A percentile compares a stretch with the other conserved stretches of the same genome.
Conservation (phyloP, 2,113 vertebrate genomes). For the Albula goreensis region DNA sequence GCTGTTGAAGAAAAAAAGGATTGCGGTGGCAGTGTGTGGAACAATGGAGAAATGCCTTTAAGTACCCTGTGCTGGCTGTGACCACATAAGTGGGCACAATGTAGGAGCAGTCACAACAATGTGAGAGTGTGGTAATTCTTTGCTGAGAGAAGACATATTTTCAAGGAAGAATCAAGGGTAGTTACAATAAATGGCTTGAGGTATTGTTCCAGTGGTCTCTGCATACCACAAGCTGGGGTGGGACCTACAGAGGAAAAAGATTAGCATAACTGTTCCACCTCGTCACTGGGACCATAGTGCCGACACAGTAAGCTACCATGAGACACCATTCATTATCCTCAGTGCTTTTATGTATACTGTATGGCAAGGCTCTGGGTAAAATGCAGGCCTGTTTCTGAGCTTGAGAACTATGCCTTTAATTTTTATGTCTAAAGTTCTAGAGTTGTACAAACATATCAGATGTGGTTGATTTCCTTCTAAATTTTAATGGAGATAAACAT, state of each 20-base stretch:
- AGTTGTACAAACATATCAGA: too few relatives aligned
- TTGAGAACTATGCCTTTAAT: too few relatives aligned
- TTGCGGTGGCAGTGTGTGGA: constrained; percentile 33
- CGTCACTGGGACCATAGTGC: constrained; percentile 28
- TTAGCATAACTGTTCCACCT: constrained; percentile 48
- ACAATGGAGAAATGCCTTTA: neutral
- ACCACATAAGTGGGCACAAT: constrained; percentile 40
- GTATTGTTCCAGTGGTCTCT: constrained; percentile 54
- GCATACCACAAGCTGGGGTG: constrained; percentile 49
- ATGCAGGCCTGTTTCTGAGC: too few relatives aligned
- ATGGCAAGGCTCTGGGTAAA: neutral
- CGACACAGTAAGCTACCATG: constrained; percentile 16
- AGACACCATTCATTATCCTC: too few relatives aligned
- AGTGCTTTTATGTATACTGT: too few relatives aligned
- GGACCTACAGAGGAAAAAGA: constrained; percentile 58
- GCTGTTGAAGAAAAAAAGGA: neutral
- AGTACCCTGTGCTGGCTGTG: constrained; percentile 49
- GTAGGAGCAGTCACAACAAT: constrained; percentile 48
- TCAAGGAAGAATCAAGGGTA: constrained; percentile 59
- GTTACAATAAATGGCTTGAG: constrained; percentile 53
- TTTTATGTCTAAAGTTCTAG: too few relatives aligned
- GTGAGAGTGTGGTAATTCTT: constrained; percentile 59
- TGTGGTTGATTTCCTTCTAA: too few relatives aligned
- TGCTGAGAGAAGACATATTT: constrained; percentile 49
- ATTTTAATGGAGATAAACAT: neutral